Evolutionary conservation across 2,797 vertebrate genomes (phyloP), one percentile per base, ranked within the genome.

Genomic region (Aratinga solstitialis): DNA sequence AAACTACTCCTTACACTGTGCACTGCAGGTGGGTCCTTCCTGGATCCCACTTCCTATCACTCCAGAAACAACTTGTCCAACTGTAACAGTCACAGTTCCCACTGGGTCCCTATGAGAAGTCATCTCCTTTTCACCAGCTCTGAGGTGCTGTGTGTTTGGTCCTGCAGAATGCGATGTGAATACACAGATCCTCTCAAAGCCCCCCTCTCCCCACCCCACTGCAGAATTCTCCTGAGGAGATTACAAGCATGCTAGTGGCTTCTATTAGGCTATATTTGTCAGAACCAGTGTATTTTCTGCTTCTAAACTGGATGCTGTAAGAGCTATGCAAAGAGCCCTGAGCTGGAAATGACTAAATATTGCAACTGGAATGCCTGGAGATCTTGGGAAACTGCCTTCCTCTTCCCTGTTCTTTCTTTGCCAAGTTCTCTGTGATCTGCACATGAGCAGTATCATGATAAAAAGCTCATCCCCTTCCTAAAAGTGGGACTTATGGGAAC

Each of bases 101-200:
- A 30, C n/a, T 30, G n/a, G 23, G 3, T 50, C 38, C 45, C 29
- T 51, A 17, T 34, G 23, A 45, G 36, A 68, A 42, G 12, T 63
- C 42, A 23, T 21, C 38, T 67, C 20, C 7, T 63, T 51, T 58
- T 43, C 50, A 45, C 40, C 7, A 8, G 30, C 48, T 42, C 18
- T 3, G 7, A 77, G 80, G 29, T 54, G 24, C 40, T 0, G 0
- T 16, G 34, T 3, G 1, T 40, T 18, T 34, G 13, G 53, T 65
- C 13, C 51, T 18, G 32, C 0, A 15, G 54, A 21, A 48, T 15
- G 40, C 11, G 23, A 14, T 0, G 11, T 40, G 36, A 16, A 50
- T 26, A 16, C 29, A 13, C 17, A 36, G 43, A 14, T 40, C 42
- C n/a, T 67, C 45, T 69, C 50, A 51, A 9, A 5, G 23, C 10